phyloP scores from a whole-genome alignment of 2,113 vertebrate species.

The Prolemur simus region DNA sequence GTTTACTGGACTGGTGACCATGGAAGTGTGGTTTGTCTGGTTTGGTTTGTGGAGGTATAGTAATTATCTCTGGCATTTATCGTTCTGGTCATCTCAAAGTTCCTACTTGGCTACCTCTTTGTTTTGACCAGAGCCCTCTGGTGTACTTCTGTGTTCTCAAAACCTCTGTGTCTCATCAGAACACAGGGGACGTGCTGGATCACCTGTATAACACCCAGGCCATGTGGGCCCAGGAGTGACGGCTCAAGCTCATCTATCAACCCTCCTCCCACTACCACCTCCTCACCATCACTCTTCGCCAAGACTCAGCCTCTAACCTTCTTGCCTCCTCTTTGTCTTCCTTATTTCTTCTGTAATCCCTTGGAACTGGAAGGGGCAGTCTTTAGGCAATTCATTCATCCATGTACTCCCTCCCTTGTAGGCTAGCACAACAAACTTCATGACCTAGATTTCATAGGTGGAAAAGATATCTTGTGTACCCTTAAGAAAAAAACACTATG shows the following conservation, averaged over 20 bases:
- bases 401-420: not conserved
- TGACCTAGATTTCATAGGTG: not conserved
- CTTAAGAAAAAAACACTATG: not conserved
- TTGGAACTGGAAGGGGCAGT: conserved; percentile 35
- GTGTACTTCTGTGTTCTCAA: not conserved
- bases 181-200: not conserved
- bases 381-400: not conserved
- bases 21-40: not conserved
- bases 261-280: conserved; percentile 37
- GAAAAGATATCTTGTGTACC: not conserved
- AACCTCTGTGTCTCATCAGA: not conserved
- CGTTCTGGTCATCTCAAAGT: not conserved
- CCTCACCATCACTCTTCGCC: conserved; percentile 29
- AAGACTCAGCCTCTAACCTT: conserved; percentile 31
- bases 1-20: not conserved
- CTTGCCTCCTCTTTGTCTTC: conserved; percentile 31
- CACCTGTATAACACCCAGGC: not conserved
- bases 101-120: not conserved
- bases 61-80: not conserved
- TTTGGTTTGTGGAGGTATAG: not conserved
- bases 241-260: not conserved
- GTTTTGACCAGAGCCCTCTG: not conserved
- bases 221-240: not conserved
- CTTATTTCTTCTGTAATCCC: conserved; percentile 31
- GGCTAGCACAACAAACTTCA: not conserved